phyloP scores from a whole-genome alignment of 2,888 invertebrate genomes.

The Meghimatium bilineatum region DNA sequence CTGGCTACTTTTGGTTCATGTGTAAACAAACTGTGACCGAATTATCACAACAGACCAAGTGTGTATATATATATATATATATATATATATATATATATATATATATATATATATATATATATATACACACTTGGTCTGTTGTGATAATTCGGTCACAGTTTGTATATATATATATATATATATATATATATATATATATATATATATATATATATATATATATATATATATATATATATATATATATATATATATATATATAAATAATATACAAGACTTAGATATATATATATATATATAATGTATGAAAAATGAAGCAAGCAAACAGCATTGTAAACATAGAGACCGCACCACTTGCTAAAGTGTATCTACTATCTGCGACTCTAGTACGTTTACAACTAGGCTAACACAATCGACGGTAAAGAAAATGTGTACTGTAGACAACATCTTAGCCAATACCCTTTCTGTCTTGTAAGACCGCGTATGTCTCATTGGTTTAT shows the following conservation, averaged over 20 bases:
- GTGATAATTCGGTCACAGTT: too few relatives aligned
- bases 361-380: too few relatives aligned
- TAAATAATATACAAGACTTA: too few relatives aligned
- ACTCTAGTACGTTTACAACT: too few relatives aligned
- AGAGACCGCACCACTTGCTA: too few relatives aligned
- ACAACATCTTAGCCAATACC: not conserved
- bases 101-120: slow-evolving; percentile 1
- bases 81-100: not conserved
- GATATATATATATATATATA: not conserved
- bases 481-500: not conserved
- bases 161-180: not conserved
- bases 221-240: not conserved
- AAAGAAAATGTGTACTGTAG: too few relatives aligned
- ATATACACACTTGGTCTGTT: not conserved
- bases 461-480: not conserved
- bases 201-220: slow-evolving; percentile 1
- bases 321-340: too few relatives aligned
- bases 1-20: not conserved
- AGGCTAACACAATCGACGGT: too few relatives aligned
- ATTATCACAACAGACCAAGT: not conserved
- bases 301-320: not conserved
- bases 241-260: not conserved
- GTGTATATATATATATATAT: not conserved
- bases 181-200: slow-evolving; percentile 1
- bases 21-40: not conserved